These are phyloP conservation scores for Chlamydotis undulata DNA, from an alignment of 2,113 vertebrate genomes.

Conservation along the genomic window DNA sequence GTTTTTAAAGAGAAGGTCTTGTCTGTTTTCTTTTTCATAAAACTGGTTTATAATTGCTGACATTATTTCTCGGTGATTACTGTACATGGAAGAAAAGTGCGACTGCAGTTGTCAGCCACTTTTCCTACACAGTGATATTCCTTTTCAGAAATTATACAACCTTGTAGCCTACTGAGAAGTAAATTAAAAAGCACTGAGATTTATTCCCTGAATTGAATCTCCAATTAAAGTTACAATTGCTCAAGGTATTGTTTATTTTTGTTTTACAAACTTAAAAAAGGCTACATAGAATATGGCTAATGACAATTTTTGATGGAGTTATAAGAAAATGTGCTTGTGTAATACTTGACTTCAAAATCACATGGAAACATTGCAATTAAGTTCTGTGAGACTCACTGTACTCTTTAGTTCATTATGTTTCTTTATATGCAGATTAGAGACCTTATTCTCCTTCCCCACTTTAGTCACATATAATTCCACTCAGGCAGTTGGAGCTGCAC, in stretches of 20 bases:
- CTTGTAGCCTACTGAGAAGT: constrained; percentile 23
- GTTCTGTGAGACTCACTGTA: background rate
- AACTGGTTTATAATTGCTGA: background rate
- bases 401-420: background rate
- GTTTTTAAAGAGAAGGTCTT: background rate
- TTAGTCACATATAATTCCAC: background rate
- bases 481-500: background rate
- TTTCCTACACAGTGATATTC: background rate
- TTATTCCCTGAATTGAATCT: background rate
- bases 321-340: background rate
- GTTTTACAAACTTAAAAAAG: background rate
- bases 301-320: background rate
- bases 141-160: background rate
- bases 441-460: background rate
- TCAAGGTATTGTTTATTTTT: background rate
- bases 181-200: constrained; percentile 17
- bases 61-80: background rate
- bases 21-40: background rate
- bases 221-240: background rate
- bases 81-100: background rate
- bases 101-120: background rate
- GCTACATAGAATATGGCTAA: background rate
- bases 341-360: background rate
- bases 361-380: background rate
- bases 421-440: background rate